phyloP scores from a whole-genome alignment of 1,140 invertebrate genomes.

The Hylaeus volcanicus region DNA sequence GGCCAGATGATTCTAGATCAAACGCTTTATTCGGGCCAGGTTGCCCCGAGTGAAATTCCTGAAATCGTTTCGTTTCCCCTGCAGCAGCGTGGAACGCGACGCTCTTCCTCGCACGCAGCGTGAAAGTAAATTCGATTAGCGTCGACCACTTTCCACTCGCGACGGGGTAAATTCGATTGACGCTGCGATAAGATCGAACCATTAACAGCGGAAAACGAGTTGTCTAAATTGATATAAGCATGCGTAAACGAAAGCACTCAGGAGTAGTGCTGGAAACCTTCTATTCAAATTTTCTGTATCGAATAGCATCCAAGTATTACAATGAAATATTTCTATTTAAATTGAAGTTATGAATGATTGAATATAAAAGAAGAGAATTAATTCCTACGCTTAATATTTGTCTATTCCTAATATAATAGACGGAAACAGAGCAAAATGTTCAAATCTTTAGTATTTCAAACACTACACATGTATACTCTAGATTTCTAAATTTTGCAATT shows the following conservation, averaged over 20 bases:
- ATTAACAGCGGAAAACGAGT: slow-evolving; percentile 18
- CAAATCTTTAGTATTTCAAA: no score
- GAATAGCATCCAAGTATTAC: no score
- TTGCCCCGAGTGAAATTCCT: slow-evolving; percentile 14
- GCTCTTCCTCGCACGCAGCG: not conserved
- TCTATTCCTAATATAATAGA: no score
- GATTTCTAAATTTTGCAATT: no score
- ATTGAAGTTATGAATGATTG: no score
- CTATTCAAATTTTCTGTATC: no score
- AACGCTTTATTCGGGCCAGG: not conserved
- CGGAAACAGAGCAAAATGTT: no score
- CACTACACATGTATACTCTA: no score
- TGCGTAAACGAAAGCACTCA: slow-evolving; percentile 4
- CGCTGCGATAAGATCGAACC: slow-evolving; percentile 39
- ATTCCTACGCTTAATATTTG: no score
- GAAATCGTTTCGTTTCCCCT: not conserved
- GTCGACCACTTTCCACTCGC: slow-evolving; percentile 36
- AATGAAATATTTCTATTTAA: no score
- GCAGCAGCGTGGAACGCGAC: not conserved
- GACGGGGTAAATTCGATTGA: slow-evolving; percentile 34
- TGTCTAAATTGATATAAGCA: slow-evolving; percentile 7
- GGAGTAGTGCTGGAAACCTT: no score
- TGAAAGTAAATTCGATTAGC: slow-evolving; percentile 48
- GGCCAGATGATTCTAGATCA: not conserved
- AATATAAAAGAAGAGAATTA: no score